These are phyloP conservation scores for Epinephelus lanceolatus DNA, from an alignment of 2,113 vertebrate genomes.

Conservation along the genomic window DNA sequence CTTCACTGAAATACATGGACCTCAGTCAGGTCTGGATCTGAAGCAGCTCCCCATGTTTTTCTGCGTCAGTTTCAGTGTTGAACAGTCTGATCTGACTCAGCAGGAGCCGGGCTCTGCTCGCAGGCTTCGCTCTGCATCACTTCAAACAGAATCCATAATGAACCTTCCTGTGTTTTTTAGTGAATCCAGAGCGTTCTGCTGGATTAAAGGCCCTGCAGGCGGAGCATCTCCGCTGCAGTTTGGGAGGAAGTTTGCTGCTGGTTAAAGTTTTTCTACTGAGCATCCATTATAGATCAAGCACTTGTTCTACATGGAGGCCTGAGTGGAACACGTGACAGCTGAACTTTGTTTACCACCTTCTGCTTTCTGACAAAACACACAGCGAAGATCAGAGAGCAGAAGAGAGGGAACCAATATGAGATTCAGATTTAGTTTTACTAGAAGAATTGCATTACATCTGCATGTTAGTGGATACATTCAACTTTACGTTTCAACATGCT, in stretches of 20 bases:
- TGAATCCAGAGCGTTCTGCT: slow-evolving; percentile 15
- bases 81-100: slow-evolving; percentile 23
- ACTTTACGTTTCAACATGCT: no score
- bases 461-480: no score
- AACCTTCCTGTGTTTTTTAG: background rate
- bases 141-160: slow-evolving; percentile 52
- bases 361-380: background rate
- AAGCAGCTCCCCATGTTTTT: background rate
- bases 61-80: no score
- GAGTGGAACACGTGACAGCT: background rate
- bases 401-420: no score
- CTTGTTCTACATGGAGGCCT: background rate
- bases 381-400: background rate
- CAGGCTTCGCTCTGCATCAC: slow-evolving; percentile 3
- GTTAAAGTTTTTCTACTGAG: slow-evolving; percentile 15
- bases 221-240: slow-evolving; percentile 24
- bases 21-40: background rate
- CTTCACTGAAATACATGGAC: no score
- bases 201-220: slow-evolving; percentile 18
- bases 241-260: slow-evolving; percentile 18
- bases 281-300: slow-evolving; percentile 45
- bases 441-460: background rate
- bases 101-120: background rate
- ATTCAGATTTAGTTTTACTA: background rate
- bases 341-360: slow-evolving; percentile 2